phyloP scores from a whole-genome alignment of 2,888 invertebrate genomes.

The Sesia bembeciformis region DNA sequence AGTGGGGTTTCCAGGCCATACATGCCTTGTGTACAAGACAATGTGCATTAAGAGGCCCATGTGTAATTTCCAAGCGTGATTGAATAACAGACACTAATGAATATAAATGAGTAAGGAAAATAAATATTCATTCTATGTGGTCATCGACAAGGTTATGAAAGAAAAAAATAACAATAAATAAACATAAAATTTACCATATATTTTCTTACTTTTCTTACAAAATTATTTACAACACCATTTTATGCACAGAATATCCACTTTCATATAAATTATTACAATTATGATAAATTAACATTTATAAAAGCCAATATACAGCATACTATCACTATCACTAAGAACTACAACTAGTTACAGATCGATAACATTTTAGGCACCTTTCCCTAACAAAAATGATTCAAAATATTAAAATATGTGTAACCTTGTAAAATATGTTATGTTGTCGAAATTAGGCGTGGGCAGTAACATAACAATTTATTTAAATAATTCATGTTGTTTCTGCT shows the following conservation, averaged over 20 bases:
- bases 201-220: conserved; percentile 59
- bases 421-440: too few species aligned
- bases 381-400: not conserved
- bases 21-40: too few species aligned
- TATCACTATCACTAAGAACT: conserved; percentile 30
- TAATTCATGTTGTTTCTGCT: too few species aligned
- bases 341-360: conserved; percentile 53
- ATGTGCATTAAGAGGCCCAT: too few species aligned
- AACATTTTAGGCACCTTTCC: conserved; percentile 48
- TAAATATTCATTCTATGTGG: too few species aligned
- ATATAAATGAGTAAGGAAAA: too few species aligned
- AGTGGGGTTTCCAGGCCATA: too few species aligned
- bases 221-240: conserved; percentile 69
- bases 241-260: conserved; percentile 60
- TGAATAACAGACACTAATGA: too few species aligned
- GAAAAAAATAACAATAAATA: conserved; percentile 51
- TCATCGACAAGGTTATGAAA: not conserved
- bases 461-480: too few species aligned
- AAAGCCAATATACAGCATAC: conserved; percentile 57
- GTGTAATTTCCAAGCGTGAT: too few species aligned
- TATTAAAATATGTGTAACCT: too few species aligned
- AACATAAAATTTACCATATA: conserved; percentile 54
- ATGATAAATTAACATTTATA: conserved; percentile 58
- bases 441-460: too few species aligned
- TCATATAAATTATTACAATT: conserved; percentile 66